These are phyloP conservation scores for Lasiommata megera DNA, from an alignment of 2,888 invertebrate genomes.

Conservation along the genomic window DNA sequence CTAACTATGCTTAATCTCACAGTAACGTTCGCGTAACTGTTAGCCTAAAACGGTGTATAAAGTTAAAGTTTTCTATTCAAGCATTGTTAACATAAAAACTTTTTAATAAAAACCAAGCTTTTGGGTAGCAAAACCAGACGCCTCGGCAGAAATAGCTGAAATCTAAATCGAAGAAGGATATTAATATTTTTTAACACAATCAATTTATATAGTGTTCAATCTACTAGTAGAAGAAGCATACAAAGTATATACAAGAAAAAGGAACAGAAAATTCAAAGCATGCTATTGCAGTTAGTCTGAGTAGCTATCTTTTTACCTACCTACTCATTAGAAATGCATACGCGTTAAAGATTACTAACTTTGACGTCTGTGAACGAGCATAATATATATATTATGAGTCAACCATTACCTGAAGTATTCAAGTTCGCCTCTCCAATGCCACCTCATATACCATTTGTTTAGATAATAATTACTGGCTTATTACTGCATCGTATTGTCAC, in stretches of 20 bases:
- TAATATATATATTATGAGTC: neutral
- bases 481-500: conserved; percentile 19
- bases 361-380: neutral
- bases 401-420: neutral
- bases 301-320: neutral
- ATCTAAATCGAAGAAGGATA: no score
- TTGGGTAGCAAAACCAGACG: no score
- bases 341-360: neutral
- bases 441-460: conserved; percentile 14
- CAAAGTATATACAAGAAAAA: neutral
- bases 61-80: no score
- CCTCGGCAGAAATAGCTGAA: no score
- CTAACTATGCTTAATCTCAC: no score
- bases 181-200: no score
- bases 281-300: neutral
- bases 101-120: no score
- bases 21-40: no score
- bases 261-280: neutral
- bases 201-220: no score
- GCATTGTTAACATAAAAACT: no score
- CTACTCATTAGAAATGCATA: neutral
- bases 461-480: conserved; percentile 24
- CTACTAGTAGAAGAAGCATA: no score
- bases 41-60: no score
- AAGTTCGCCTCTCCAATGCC: conserved; percentile 14